phyloP scores from a whole-genome alignment of 2,797 vertebrate species.

The Serranus cabrilla region DNA sequence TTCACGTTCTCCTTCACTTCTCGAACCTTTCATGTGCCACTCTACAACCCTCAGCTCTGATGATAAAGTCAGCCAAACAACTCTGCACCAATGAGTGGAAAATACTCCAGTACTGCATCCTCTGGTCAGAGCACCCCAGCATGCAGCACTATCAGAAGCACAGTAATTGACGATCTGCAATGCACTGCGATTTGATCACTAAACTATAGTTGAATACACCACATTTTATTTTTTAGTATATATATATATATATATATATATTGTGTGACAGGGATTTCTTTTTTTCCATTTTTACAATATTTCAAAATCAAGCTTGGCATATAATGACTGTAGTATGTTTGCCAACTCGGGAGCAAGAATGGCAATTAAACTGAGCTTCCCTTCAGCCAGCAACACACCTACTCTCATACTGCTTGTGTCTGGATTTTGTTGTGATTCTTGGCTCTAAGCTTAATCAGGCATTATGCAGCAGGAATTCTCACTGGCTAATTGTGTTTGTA shows the following conservation, averaged over 20 bases:
- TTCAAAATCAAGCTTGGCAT: not conserved
- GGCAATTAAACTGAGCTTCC: not conserved
- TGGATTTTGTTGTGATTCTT: slow-evolving; percentile 2
- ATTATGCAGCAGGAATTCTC: not conserved
- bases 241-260: not conserved
- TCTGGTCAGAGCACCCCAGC: not conserved
- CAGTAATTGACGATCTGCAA: not conserved
- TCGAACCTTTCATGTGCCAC: slow-evolving; percentile 1
- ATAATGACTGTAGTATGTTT: not conserved
- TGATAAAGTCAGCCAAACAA: slow-evolving; percentile 14
- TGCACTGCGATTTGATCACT: not conserved
- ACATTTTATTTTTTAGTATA: not conserved
- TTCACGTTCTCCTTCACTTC: slow-evolving; percentile 9
- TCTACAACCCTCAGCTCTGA: slow-evolving; percentile 4
- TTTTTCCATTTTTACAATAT: not conserved
- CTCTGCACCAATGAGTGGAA: not conserved
- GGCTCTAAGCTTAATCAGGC: not conserved
- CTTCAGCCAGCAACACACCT: not conserved
- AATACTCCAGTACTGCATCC: not conserved
- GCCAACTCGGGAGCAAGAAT: not conserved
- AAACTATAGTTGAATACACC: not conserved
- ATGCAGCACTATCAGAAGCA: not conserved
- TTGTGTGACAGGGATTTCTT: not conserved
- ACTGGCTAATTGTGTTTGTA: not conserved
- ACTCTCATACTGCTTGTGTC: not conserved